Conservation (phyloP, 2,888 invertebrate genomes). For the Morpho helenor region DNA sequence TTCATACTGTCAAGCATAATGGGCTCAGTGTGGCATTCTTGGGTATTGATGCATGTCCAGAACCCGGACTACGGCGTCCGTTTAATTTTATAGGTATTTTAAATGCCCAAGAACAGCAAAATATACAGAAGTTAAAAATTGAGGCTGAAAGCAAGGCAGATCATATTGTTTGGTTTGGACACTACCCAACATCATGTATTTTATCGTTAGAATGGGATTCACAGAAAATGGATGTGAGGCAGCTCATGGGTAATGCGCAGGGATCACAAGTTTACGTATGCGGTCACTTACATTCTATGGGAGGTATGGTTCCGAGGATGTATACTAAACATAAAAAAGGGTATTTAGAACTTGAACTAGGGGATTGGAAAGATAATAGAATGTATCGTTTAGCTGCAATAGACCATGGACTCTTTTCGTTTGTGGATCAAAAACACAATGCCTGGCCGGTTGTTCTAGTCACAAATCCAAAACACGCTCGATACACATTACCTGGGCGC, state of each 20-base stretch:
- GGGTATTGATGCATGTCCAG: constrained; percentile 91
- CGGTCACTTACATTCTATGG: constrained; percentile 93
- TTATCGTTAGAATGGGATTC: constrained; percentile 76
- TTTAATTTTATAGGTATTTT: constrained; percentile 94
- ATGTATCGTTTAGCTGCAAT: constrained; percentile 91
- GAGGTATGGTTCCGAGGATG: constrained; percentile 89
- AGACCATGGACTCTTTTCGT: constrained; percentile 93
- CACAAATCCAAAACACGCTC: constrained; percentile 94
- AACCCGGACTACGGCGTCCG: constrained; percentile 91
- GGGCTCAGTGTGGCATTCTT: constrained; percentile 87
- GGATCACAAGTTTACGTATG: constrained; percentile 89
- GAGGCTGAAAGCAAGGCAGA: constrained; percentile 71
- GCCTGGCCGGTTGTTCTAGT: constrained; percentile 90
- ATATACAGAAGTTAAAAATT: constrained; percentile 76
- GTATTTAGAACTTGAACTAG: constrained; percentile 91
- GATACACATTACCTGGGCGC: constrained; percentile 84
- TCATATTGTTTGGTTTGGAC: constrained; percentile 85
- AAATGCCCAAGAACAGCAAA: constrained; percentile 76
- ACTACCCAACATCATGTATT: constrained; percentile 95
- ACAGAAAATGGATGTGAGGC: constrained; percentile 70
- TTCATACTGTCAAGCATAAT: constrained; percentile 76
- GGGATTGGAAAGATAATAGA: constrained; percentile 95
- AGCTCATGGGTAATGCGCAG: constrained; percentile 78
- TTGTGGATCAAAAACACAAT: constrained; percentile 86
- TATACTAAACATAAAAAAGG: constrained; percentile 91